Conservation (phyloP, 2,888 invertebrate genomes). For the Drosophila kambysellisi region DNA sequence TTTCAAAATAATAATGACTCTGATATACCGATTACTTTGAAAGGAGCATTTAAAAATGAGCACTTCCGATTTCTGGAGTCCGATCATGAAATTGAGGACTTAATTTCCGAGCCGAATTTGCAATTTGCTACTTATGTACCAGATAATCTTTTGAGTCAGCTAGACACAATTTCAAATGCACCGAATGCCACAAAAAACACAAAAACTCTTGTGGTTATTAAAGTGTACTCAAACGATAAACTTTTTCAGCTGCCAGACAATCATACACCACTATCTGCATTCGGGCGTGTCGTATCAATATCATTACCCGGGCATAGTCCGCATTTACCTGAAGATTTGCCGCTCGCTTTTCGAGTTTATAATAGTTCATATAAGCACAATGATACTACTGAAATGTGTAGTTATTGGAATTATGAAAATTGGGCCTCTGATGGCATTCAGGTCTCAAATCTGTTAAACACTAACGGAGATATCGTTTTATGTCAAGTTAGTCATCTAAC, state of each 20-base stretch:
- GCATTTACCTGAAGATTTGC: conserved; percentile 86
- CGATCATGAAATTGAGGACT: conserved; percentile 85
- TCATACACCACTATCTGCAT: conserved; percentile 68
- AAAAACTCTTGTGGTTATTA: conserved; percentile 86
- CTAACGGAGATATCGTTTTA: conserved; percentile 83
- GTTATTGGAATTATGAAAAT: conserved; percentile 87
- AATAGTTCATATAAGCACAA: neutral
- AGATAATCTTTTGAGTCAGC: conserved; percentile 83
- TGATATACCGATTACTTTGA: conserved; percentile 29
- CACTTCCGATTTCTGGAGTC: conserved; percentile 82
- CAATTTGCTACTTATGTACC: conserved; percentile 87
- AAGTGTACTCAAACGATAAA: conserved; percentile 86
- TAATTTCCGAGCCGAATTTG: conserved; percentile 86
- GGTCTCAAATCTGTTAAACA: conserved; percentile 77
- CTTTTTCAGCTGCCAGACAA: conserved; percentile 86
- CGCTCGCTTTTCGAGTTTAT: conserved; percentile 83
- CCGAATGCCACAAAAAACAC: conserved; percentile 61
- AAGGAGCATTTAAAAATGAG: conserved; percentile 67
- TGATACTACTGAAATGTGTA: conserved; percentile 82
- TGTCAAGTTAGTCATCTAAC: conserved; percentile 87
- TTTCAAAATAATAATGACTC: conserved; percentile 42
- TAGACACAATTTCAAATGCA: conserved; percentile 76
- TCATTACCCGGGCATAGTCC: conserved; percentile 87
- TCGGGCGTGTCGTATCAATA: conserved; percentile 87
- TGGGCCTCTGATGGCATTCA: conserved; percentile 88